A percentile compares a stretch with the other conserved stretches of the same genome.
phyloP scores from a whole-genome alignment of 1,140 invertebrate species.

The Drosophila murphyi region DNA sequence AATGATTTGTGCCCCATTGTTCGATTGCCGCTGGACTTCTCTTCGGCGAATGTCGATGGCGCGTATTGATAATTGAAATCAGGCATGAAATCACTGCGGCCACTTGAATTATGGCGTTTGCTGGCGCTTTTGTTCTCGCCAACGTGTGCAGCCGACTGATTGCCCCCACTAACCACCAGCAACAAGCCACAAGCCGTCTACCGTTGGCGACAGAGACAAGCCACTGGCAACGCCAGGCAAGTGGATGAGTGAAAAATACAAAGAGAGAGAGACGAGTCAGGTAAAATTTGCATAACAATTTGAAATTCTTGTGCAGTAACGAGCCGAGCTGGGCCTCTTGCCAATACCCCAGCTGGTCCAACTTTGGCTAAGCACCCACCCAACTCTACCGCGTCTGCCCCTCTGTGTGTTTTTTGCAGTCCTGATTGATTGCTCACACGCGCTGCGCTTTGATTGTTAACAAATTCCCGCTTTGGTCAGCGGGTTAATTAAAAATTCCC shows the following conservation, averaged over 20 bases:
- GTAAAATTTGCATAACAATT: conserved; percentile 77
- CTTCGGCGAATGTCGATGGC: conserved; percentile 60
- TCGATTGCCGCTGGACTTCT: conserved; percentile 57
- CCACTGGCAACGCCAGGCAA: conserved; percentile 2
- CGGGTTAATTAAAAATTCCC: conserved; percentile 62
- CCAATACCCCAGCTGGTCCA: conserved; percentile 8
- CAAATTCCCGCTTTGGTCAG: conserved; percentile 59
- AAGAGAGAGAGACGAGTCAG: conserved; percentile 10
- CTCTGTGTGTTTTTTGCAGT: background rate
- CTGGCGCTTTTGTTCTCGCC: conserved; percentile 79
- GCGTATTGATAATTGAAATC: conserved; percentile 81
- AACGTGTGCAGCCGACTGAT: conserved; percentile 34
- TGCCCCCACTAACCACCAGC: background rate
- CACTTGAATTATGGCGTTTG: conserved; percentile 81
- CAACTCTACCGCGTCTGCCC: background rate
- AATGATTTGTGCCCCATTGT: conserved; percentile 81
- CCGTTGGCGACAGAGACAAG: conserved; percentile 32
- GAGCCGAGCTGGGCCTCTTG: conserved; percentile 35
- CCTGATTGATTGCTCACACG: conserved; percentile 71
- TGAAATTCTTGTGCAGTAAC: conserved; percentile 75
- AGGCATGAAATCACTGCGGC: conserved; percentile 79
- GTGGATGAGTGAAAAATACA: background rate
- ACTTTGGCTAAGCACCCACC: conserved; percentile 3
- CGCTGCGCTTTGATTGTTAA: conserved; percentile 66
- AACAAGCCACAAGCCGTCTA: background rate